Percentiles rank a stretch among this genome's conserved stretches.
phyloP scores from a whole-genome alignment of 2,113 vertebrate genomes.

The Carollia perspicillata region DNA sequence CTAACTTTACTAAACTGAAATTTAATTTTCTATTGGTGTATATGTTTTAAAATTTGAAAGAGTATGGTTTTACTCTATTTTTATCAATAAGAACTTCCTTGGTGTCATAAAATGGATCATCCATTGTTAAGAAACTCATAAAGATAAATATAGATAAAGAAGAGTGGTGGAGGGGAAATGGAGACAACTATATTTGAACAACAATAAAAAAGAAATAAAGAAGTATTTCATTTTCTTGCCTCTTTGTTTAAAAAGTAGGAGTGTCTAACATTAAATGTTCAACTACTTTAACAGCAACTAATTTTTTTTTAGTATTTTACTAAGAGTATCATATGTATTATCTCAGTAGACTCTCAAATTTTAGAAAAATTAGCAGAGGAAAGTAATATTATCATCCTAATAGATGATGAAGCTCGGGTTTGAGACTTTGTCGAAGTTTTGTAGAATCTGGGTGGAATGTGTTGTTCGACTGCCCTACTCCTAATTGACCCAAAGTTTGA shows the following conservation, averaged over 20 bases:
- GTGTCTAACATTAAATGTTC: not conserved
- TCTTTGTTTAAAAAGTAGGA: not conserved
- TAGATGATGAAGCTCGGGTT: not conserved
- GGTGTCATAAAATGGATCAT: not conserved
- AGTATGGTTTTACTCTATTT: not conserved
- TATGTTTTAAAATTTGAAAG: not conserved
- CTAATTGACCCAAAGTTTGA: not conserved
- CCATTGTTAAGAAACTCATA: not conserved
- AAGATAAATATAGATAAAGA: not conserved
- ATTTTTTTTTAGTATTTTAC: not conserved
- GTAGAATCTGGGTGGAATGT: not conserved
- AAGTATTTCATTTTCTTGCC: not conserved
- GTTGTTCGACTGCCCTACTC: not conserved
- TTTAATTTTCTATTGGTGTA: not conserved
- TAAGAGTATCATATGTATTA: not conserved
- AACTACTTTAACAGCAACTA: not conserved
- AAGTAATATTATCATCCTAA: not conserved
- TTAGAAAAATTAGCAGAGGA: not conserved
- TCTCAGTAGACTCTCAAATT: not conserved
- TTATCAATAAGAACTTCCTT: not conserved
- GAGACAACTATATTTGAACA: no score
- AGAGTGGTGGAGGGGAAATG: no score
- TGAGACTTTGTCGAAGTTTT: not conserved
- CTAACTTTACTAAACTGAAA: not conserved
- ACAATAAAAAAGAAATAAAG: no score